Percentiles rank a stretch among this genome's conserved stretches.
Evolutionary conservation across 2,888 invertebrate genomes (phyloP).

Genomic region (Tenthredo distinguenda): DNA sequence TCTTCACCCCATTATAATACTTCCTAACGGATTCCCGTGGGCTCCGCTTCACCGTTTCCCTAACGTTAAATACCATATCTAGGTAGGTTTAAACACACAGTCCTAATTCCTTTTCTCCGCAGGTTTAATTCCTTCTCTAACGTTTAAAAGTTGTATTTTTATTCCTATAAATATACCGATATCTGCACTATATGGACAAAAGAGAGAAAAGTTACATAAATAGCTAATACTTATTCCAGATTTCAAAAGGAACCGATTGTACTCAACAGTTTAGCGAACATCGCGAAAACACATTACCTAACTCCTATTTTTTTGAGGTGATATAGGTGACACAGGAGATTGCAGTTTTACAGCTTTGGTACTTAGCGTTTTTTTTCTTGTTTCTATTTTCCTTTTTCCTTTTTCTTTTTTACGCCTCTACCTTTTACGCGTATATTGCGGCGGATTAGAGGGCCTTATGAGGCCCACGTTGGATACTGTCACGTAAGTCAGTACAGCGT

Average conservation of each 20-base stretch:
- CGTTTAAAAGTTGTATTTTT: not conserved
- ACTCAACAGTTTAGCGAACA: not conserved
- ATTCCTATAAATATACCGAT: not conserved
- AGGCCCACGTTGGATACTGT: slow-evolving; percentile 7
- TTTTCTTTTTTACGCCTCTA: not conserved
- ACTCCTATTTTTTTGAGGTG: not conserved
- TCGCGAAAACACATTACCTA: not conserved
- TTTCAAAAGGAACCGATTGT: not conserved
- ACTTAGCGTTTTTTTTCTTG: not conserved
- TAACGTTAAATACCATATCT: slow-evolving; percentile 18
- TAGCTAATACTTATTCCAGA: not conserved
- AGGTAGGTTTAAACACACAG: not conserved
- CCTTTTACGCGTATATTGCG: not conserved
- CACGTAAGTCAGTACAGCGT: slow-evolving; percentile 4
- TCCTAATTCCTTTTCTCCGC: not conserved
- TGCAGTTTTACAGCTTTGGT: not conserved
- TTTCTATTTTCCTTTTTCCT: too few relatives aligned
- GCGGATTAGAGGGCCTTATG: slow-evolving; percentile 33
- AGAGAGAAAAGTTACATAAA: not conserved
- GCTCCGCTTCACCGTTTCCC: not conserved
- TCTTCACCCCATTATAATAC: not conserved
- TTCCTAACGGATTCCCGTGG: slow-evolving; percentile 37
- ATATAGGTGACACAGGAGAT: not conserved
- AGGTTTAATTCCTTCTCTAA: not conserved
- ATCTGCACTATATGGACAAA: too few relatives aligned